Conservation (phyloP, 1,140 invertebrate species). For the Phthorimaea operculella region DNA sequence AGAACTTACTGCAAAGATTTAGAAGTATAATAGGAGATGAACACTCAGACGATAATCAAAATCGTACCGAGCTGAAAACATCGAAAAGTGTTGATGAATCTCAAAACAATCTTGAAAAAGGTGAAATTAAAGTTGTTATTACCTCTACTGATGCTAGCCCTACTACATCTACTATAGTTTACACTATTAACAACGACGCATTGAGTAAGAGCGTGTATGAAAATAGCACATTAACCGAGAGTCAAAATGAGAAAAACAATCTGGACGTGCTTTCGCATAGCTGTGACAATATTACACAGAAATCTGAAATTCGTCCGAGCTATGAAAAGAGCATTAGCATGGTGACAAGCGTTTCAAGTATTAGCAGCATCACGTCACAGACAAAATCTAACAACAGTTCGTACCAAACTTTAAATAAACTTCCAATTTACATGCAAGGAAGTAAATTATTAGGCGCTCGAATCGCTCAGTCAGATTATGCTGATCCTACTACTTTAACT, state of each 20-base stretch:
- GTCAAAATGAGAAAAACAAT: conserved; percentile 52
- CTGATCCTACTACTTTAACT: conserved; percentile 77
- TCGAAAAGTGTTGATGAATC: conserved; percentile 20
- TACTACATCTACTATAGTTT: conserved; percentile 32
- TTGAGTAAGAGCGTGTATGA: conserved; percentile 61
- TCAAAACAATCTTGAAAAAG: conserved; percentile 26
- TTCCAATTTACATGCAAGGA: conserved; percentile 78
- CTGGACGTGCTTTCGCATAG: conserved; percentile 55
- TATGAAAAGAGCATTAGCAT: conserved; percentile 57
- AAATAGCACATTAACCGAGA: conserved; percentile 43
- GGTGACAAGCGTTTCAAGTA: conserved; percentile 42
- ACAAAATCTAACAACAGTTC: conserved; percentile 57
- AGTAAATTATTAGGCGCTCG: conserved; percentile 85
- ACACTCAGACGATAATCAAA: conserved; percentile 48
- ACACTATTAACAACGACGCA: conserved; percentile 30
- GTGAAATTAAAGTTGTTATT: conserved; percentile 52
- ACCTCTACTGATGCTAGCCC: conserved; percentile 45
- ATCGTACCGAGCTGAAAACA: conserved; percentile 32
- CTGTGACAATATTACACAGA: conserved; percentile 56
- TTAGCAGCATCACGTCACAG: conserved; percentile 33
- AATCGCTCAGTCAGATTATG: conserved; percentile 88
- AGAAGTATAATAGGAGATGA: conserved; percentile 69
- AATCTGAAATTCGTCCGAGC: conserved; percentile 30
- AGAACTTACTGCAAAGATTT: conserved; percentile 68
- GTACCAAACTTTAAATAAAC: conserved; percentile 65